These are phyloP conservation scores for Phrynosoma platyrhinos DNA, from an alignment of 2,113 vertebrate species.

Conservation along the genomic window DNA sequence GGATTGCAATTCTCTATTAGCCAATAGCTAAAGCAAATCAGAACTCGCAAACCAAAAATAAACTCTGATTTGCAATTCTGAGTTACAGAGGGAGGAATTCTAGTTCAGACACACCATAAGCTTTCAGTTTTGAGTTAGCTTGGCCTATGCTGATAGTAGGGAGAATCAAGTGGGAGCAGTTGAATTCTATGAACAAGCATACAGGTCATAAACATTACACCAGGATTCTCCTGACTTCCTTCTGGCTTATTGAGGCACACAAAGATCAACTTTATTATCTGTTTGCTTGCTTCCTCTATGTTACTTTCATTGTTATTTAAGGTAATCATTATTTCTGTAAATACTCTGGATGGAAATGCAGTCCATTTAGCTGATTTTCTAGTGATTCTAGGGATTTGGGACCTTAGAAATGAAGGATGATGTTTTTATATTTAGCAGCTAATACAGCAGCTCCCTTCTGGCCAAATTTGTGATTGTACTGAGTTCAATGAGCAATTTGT, in stretches of 20 bases:
- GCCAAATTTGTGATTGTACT: constrained; percentile 27
- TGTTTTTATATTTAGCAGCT: neutral
- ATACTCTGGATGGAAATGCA: neutral
- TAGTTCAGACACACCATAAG: neutral
- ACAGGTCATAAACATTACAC: neutral
- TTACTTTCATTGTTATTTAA: neutral
- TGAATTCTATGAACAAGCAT: neutral
- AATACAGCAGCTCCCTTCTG: constrained; percentile 19
- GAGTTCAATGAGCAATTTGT: constrained; percentile 35
- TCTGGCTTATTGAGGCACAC: neutral
- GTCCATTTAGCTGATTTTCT: neutral
- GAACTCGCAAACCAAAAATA: neutral
- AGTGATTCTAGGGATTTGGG: constrained; percentile 11
- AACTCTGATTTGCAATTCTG: neutral
- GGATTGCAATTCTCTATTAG: neutral
- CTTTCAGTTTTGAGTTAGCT: neutral
- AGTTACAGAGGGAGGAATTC: neutral
- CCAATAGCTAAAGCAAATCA: neutral
- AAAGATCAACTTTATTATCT: neutral
- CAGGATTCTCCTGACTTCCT: neutral
- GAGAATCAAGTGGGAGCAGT: neutral
- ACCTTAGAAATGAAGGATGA: constrained; percentile 2
- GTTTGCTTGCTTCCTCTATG: neutral
- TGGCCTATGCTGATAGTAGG: neutral
- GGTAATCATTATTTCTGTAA: constrained; percentile 16